Evolutionary conservation across 2,888 invertebrate species (phyloP), one percentile per base, ranked within the genome.

Genomic region (Nineta flava): DNA sequence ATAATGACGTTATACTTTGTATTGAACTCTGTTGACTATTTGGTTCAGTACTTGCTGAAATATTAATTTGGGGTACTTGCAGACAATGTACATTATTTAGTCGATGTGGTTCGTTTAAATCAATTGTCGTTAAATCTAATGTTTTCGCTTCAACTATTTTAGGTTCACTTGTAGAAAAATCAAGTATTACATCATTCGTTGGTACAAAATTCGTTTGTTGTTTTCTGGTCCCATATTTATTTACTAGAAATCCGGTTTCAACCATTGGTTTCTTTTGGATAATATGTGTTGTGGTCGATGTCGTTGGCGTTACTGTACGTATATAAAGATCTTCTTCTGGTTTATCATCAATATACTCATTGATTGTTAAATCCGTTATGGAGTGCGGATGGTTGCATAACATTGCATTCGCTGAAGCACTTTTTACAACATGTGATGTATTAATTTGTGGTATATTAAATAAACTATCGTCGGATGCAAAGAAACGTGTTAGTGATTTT

Each of bases 391-490:
- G 21, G 21, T 40, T 12, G 13, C n/a, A 35, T 12, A 12, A 3
- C 21, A 31, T 42, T 10, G 16, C 41, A 31, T 48, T 26, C 6
- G 42, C 10, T 3, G 47, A 47, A 35, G 17, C 16, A 16, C 35
- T 47, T 47, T 35, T 34, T 34, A 34, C 15, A 13, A 44, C 44
- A 21, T 21, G 19, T 9, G 21, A 21, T 17, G 17, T 15, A 26
- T 44, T 13, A 12, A 32, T 46, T 35, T 46, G 46, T 13, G 34
- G 46, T 15, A 35, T 46, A 13, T 64, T 65, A 53, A 65, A 68
- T 19, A 68, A 55, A 52, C 62, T 65, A 53, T 68, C 68, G 53
- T 67, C 66, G 2, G 67, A 67, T 52, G 61, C 62, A 56, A 67
- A 67, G 56, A 68, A 68, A 9, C 66, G 56, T 13, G 17, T 19